These are phyloP conservation scores for Rhegmatorhina hoffmannsi DNA, from an alignment of 2,113 vertebrate genomes.

Conservation along the genomic window DNA sequence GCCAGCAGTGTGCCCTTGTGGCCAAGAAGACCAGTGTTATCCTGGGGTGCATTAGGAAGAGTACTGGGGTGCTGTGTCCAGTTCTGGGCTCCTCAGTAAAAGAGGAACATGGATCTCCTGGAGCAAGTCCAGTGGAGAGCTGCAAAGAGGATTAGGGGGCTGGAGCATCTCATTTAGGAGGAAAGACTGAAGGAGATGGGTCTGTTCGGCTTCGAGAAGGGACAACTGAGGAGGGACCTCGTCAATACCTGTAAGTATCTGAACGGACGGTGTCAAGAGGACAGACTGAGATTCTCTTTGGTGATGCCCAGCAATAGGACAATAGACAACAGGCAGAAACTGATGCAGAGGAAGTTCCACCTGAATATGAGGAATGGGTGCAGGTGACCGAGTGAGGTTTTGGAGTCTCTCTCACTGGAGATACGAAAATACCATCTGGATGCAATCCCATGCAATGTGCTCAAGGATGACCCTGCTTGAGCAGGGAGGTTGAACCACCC, in stretches of 20 bases:
- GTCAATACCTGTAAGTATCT: background rate
- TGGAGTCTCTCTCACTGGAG: background rate
- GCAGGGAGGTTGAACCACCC: background rate
- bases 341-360: background rate
- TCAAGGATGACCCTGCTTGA: background rate
- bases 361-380: too few species aligned
- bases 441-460: background rate
- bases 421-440: background rate
- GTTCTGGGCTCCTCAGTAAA: background rate
- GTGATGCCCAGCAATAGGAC: background rate
- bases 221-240: background rate
- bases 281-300: background rate
- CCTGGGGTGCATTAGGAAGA: background rate
- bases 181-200: background rate
- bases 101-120: background rate
- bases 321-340: background rate
- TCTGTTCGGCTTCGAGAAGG: background rate
- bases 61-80: background rate
- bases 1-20: background rate
- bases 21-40: background rate
- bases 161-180: background rate
- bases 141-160: background rate
- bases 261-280: background rate
- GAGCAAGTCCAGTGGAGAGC: background rate
- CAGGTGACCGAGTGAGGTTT: fast-evolving